Conservation (phyloP, 1,140 invertebrate genomes). For the Triops cancriformis region DNA sequence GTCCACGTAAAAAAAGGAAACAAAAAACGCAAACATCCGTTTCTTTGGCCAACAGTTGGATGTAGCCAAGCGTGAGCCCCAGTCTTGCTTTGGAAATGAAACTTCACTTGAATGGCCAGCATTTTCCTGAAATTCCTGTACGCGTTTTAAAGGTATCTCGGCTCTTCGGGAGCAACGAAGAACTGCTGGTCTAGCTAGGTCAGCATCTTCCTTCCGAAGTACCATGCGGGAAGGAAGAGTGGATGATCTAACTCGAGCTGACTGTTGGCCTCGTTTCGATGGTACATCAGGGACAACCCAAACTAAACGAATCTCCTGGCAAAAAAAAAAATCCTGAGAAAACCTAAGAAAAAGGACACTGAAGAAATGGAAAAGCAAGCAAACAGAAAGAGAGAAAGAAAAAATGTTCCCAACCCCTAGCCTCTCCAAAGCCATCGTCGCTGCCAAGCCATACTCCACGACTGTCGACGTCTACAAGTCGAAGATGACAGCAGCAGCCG, state of each 20-base stretch:
- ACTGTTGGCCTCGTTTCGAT: slow-evolving; percentile 9
- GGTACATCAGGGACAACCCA: slow-evolving; percentile 4
- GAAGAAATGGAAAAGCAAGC: neutral
- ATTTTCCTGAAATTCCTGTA: neutral
- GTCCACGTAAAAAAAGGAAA: neutral
- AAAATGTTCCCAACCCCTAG: neutral
- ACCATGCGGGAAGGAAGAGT: neutral
- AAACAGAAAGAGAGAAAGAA: neutral
- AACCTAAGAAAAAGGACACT: neutral
- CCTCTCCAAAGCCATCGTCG: slow-evolving; percentile 12
- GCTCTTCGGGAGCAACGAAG: neutral
- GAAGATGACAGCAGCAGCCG: slow-evolving; percentile 8
- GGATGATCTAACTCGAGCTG: slow-evolving; percentile 1
- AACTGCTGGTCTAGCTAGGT: neutral
- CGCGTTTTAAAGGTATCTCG: neutral
- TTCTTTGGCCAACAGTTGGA: neutral
- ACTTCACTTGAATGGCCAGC: neutral
- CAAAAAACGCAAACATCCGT: neutral
- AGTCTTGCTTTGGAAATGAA: neutral
- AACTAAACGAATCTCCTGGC: slow-evolving; percentile 5
- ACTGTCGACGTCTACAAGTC: slow-evolving; percentile 12
- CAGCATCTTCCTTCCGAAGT: neutral
- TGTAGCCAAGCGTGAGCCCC: neutral
- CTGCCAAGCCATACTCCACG: slow-evolving; percentile 8
- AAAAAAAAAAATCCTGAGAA: neutral